Conservation (phyloP, 2,113 vertebrate genomes). For the Triplophysa rosa region DNA sequence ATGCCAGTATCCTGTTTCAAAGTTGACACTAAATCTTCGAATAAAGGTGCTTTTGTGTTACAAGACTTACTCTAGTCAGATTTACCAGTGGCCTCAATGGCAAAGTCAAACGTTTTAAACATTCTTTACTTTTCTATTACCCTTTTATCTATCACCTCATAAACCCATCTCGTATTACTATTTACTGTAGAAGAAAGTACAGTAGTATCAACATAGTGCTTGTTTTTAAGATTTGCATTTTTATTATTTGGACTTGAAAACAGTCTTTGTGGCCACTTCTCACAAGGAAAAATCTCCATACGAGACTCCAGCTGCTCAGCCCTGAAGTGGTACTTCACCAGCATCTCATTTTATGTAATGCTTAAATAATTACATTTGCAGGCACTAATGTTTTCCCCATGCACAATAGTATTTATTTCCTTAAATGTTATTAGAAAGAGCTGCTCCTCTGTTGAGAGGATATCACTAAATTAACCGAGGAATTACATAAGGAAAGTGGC, state of each 20-base stretch:
- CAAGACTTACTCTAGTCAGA: conserved; percentile 44
- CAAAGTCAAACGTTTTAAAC: conserved; percentile 25
- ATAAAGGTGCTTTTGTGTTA: conserved; percentile 69
- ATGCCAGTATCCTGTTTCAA: conserved; percentile 65
- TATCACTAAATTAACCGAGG: neutral
- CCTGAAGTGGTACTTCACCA: conserved; percentile 27
- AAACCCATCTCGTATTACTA: neutral
- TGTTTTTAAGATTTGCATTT: too few relatives aligned
- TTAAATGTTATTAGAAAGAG: neutral
- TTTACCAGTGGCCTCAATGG: conserved; percentile 28
- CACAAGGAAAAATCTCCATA: neutral
- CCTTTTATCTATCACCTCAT: conserved; percentile 21
- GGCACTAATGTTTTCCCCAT: conserved; percentile 7
- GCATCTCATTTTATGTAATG: conserved; percentile 21
- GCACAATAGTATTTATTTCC: conserved; percentile 3
- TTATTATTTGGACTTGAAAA: too few relatives aligned
- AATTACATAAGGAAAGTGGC: conserved; percentile 15
- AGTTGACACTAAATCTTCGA: conserved; percentile 57
- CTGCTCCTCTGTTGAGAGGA: conserved; percentile 4
- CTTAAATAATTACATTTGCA: conserved; percentile 8
- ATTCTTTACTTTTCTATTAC: conserved; percentile 33
- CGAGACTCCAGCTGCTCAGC: neutral
- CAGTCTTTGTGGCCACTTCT: neutral
- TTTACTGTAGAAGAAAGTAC: neutral
- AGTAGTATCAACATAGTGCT: neutral